Evolutionary conservation across 2,888 invertebrate species (phyloP), one percentile per base, ranked within the genome.

Genomic region (Torymus texanus): DNA sequence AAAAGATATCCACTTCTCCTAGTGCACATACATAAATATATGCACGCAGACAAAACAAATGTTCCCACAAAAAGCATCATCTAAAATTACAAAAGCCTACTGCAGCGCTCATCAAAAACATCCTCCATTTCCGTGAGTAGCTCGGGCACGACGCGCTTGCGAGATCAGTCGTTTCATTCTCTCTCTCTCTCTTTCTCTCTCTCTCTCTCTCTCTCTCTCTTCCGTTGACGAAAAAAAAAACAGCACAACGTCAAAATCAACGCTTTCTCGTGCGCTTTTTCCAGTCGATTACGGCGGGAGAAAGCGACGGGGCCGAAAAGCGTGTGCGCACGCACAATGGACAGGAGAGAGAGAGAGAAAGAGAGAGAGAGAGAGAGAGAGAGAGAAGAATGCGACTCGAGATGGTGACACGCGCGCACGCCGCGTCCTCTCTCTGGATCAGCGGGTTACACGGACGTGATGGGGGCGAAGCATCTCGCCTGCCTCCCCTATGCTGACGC

Each of bases 341-440:
- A 1, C n/a, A 41, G 5, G 16, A 65, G 8, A 65, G 61, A 18
- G 55, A n/a, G 41, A 21, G 21, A 50, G n/a, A 13, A 51, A 51
- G 3, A 10, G 8, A 13, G 5, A 55, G 61, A 2, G 56, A 14
- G 12, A 53, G 3, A 12, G 16, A 24, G 55, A 51, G 11, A 11
- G 56, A n/a, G n/a, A 61, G 4, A 73, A 73, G 55, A 73, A 53
- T 73, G 63, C 55, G 63, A 73, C 58, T 59, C n/a, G 53, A 12
- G 29, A 4, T 13, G 41, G 59, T 55, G 61, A 66, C 61, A 66
- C 74, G 56, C 74, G 78, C 73, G 65, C 67, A 29, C 29, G 29
- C 55, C 56, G 61, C 67, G 67, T 78, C 10, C n/a, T 29, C 55
- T 67, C 75, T 70, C 58, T 75, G 66, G 77, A 73, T 78, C 81